Base-by-base conservation (phyloP, 2,888 invertebrate species). In the Lamproptera curius region DNA sequence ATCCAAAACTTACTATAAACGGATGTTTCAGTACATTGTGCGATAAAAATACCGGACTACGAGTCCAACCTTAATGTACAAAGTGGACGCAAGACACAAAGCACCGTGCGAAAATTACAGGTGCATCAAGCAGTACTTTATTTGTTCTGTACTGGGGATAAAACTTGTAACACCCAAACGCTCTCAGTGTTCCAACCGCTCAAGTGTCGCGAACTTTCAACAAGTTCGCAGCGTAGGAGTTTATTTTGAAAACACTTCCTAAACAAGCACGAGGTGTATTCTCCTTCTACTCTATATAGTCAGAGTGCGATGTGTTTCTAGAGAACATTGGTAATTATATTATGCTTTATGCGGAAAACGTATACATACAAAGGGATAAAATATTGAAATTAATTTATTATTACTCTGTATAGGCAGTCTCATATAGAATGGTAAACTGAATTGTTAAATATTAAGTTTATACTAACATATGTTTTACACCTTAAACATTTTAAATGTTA, bases 151-250 rank as follows among this genome's bases (percentile, higher is more conserved):
- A 44, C 43, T 14, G 42, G 23, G 50, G 55, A 60, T 56, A 56
- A 59, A 61, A 59, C 54, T 59, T 59, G 54, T 51, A 51, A 56
- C 57, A 58, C 40, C 47, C 52, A 47, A 61, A 59, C 51, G 55
- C 59, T 61, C 51, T 55, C 50, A 53, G 56, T 28, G 26, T 52
- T 38, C 44, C 50, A 42, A 49, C 50, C 46, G 47, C 53, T 46
- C 23, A 36, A 33, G 16, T 33, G 41, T 43, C 40, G 51, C 39
- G 37, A 57, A 54, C 50, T 55, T 54, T 40, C 13, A 1, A 33
- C 2, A 13, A 33, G 15, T 38, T 46, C 20, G 35, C 11, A 9
- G 11, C 16, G 38, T 36, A 26, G 8, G n/a, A 39, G 35, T 41
- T 46, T 46, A 47, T 47, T 37, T 37, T 38, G 1, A 37, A 38